A percentile compares a stretch with the other conserved stretches of the same genome.
phyloP scores from a whole-genome alignment of 2,113 vertebrate genomes.

The Isichthys henryi region DNA sequence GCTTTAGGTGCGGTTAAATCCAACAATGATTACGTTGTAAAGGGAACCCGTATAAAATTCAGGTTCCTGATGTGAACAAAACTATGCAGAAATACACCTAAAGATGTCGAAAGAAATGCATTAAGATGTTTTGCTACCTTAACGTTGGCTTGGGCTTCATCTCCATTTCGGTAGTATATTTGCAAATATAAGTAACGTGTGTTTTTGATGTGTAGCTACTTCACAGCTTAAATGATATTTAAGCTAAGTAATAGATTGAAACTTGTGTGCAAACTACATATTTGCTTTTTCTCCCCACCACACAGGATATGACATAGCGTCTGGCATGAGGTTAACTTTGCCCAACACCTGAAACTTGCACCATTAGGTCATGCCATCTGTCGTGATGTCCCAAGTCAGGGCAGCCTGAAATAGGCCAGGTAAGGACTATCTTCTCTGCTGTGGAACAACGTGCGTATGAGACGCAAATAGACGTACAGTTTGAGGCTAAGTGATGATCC shows the following conservation, averaged over 20 bases:
- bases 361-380: background rate
- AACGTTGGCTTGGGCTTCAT: background rate
- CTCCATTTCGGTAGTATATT: background rate
- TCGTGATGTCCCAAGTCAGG: slow-evolving; percentile 68
- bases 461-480: background rate
- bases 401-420: slow-evolving; percentile 79
- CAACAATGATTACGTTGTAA: background rate
- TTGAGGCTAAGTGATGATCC: slow-evolving; percentile 36
- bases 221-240: background rate
- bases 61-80: background rate
- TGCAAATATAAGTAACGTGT: background rate
- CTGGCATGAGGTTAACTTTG: background rate
- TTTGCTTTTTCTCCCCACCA: background rate
- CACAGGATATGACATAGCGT: background rate
- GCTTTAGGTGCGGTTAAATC: background rate
- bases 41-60: background rate
- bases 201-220: background rate
- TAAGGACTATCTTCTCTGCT: slow-evolving; percentile 43
- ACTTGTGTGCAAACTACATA: background rate
- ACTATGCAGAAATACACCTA: background rate
- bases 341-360: background rate
- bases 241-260: background rate
- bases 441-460: no score
- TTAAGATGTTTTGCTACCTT: background rate
- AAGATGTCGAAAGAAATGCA: background rate